Conservation (phyloP, 2,888 invertebrate genomes). For the Dynastes tityus region DNA sequence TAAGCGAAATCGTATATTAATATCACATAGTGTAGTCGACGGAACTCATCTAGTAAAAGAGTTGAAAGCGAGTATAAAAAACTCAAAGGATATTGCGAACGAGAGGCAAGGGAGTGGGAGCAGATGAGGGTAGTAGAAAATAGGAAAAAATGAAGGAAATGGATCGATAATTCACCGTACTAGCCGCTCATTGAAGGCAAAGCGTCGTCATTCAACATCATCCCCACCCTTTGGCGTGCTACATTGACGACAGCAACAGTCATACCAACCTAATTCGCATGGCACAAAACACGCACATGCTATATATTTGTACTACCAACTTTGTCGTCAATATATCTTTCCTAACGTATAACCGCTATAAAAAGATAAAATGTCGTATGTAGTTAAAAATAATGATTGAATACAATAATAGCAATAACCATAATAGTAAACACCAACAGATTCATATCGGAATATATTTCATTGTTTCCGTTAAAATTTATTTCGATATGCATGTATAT, state of each 20-base stretch:
- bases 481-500: too few species aligned
- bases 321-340: not conserved
- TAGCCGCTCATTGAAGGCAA: slow-evolving; percentile 39
- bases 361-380: too few species aligned
- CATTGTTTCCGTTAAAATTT: too few species aligned
- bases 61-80: not conserved
- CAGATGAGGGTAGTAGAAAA: slow-evolving; percentile 20
- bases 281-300: slow-evolving; percentile 2
- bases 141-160: slow-evolving; percentile 43
- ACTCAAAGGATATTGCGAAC: not conserved
- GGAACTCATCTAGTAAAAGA: too few species aligned
- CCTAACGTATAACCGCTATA: not conserved
- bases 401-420: not conserved
- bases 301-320: slow-evolving; percentile 3
- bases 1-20: too few species aligned
- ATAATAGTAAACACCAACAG: too few species aligned
- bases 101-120: not conserved
- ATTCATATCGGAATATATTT: too few species aligned
- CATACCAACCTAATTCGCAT: slow-evolving; percentile 18
- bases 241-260: slow-evolving; percentile 39
- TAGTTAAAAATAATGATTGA: not conserved
- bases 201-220: slow-evolving; percentile 56
- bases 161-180: slow-evolving; percentile 56
- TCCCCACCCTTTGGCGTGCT: slow-evolving; percentile 49
- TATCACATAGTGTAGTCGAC: too few species aligned